phyloP scores from a whole-genome alignment of 2,888 invertebrate genomes.

The Eretmocerus hayati region DNA sequence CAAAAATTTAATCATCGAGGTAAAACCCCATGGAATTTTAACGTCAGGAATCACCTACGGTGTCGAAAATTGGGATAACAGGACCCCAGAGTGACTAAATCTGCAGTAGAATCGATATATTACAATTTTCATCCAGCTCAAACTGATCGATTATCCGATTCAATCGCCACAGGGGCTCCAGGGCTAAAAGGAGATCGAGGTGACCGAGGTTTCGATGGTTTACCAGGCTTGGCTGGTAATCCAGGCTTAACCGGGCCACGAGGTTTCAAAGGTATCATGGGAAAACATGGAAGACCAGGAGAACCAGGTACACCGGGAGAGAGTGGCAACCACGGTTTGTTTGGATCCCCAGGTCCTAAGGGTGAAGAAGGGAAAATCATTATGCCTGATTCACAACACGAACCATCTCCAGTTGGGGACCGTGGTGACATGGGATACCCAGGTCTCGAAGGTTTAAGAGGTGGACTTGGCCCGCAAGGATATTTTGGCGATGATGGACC shows the following conservation, averaged over 20 bases:
- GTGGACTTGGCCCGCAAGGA: conserved; percentile 47
- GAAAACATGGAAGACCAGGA: conserved; percentile 54
- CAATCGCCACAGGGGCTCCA: conserved; percentile 42
- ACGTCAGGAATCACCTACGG: too few species aligned
- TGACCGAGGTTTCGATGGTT: conserved; percentile 49
- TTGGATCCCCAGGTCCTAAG: conserved; percentile 52
- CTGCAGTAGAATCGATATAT: too few species aligned
- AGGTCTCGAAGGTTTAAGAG: conserved; percentile 51
- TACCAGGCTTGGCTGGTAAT: conserved; percentile 52
- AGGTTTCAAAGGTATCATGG: conserved; percentile 63
- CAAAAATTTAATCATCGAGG: too few species aligned
- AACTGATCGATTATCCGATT: too few species aligned
- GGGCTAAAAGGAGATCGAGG: conserved; percentile 52
- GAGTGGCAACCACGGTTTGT: conserved; percentile 53
- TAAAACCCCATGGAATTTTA: too few species aligned
- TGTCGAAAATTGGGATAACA: too few species aligned
- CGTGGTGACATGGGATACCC: conserved; percentile 54
- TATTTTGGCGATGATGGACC: conserved; percentile 45
- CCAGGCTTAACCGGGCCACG: conserved; percentile 56
- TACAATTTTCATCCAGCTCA: too few species aligned
- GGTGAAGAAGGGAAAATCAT: conserved; percentile 44
- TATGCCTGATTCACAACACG: conserved; percentile 28
- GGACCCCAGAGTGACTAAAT: too few species aligned
- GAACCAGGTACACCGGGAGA: conserved; percentile 44
- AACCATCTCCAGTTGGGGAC: conserved; percentile 40